Evolutionary conservation across 2,113 vertebrate species (phyloP), one percentile per base, ranked within the genome.

Genomic region (Zeus faber): DNA sequence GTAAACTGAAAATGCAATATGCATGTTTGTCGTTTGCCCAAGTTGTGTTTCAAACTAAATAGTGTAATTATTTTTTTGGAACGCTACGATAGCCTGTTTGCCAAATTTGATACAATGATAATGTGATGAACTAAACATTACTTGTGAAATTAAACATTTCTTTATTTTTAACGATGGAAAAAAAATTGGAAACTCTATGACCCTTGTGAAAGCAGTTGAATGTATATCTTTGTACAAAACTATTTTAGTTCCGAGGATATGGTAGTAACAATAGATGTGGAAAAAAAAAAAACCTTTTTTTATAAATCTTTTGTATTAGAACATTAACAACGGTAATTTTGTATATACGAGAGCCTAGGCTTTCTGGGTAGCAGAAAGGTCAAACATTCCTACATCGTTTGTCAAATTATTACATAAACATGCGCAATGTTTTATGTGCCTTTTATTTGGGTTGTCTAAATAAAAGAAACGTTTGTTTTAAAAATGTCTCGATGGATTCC

Each of bases 391-490:
- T 95, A 95, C 94, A 97, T 94, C 95, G 94, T 95, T 95, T 97
- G 85, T 97, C 94, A 95, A 93, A 95, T 95, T 92, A 95, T 93
- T 93, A 95, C 95, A 93, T 96, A 95, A 95, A 96, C 94, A 97
- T 94, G 93, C 92, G 93, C 91, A 94, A 94, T 95, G 95, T 97
- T 92, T 82, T 89, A 88, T 97, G 95, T 95, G 93, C 93, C 95
- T 96, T 97, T 97, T 97, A 98, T 97, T 99, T 98, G 95, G 94
- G 93, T 95, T 94, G 94, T 98, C 95, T 98, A 93, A 98, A 98
- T 98, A 98, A 98, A 98, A 93, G 95, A 95, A 93, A 93, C 92
- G 81, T 37, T 37, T 37, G 33, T 37, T 37, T 90, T 79, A 88
- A 85, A 82, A 78, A 75, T 77, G 65, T 66, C 71, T 23, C n/a